Conservation (phyloP, 2,113 vertebrate species). For the Melanotaenia duboulayi region DNA sequence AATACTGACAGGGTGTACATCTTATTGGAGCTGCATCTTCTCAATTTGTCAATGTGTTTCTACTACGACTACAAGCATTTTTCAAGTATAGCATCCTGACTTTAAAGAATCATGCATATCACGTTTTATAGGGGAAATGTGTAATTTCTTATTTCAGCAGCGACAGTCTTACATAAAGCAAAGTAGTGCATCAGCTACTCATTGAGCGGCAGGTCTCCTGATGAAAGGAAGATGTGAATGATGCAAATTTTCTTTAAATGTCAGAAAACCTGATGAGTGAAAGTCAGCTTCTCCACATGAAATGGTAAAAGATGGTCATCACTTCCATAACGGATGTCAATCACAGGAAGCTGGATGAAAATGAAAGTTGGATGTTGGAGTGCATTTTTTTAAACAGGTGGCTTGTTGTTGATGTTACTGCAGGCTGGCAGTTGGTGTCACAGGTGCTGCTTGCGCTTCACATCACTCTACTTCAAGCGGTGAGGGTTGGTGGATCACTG, state of each 20-base stretch:
- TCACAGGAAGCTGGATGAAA: conserved; percentile 2
- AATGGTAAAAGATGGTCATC: background rate
- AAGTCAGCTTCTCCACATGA: conserved; percentile 15
- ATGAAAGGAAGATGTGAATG: conserved; percentile 14
- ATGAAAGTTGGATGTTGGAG: conserved; percentile 8
- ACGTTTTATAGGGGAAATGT: background rate
- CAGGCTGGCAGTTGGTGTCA: conserved; percentile 67
- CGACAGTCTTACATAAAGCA: background rate
- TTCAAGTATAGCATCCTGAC: too few species aligned
- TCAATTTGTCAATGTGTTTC: too few species aligned
- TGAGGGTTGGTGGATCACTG: conserved; percentile 26
- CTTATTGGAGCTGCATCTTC: too few species aligned
- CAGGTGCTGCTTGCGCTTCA: conserved; percentile 62
- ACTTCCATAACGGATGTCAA: background rate
- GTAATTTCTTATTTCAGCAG: background rate
- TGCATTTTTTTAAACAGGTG: conserved; percentile 61
- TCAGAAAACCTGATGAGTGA: conserved; percentile 9
- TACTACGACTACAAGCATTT: too few species aligned
- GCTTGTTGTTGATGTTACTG: conserved; percentile 47
- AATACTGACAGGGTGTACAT: too few species aligned
- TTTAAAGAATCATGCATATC: too few species aligned
- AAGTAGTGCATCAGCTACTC: background rate
- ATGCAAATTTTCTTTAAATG: conserved; percentile 12
- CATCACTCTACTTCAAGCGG: conserved; percentile 54
- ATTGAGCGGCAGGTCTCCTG: conserved; percentile 1